Evolutionary conservation across 2,888 invertebrate species (phyloP), one percentile per base, ranked within the genome.

Genomic region (Romanomermis culicivorax): DNA sequence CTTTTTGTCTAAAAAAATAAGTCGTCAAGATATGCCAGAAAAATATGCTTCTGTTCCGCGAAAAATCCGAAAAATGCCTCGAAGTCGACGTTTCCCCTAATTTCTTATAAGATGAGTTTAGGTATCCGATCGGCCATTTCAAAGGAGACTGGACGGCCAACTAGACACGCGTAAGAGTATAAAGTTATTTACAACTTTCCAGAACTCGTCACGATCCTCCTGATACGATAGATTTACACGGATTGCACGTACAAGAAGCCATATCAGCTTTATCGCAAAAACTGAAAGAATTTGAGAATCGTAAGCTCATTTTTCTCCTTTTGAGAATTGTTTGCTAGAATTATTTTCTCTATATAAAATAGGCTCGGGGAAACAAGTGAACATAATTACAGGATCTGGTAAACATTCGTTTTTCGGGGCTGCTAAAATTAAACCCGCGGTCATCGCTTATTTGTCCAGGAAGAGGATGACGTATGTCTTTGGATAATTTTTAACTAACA

Each of bases 141-240:
- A 47, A 7, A 36, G 36, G 36, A 36, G 17, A 36, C 36, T 36
- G 17, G 36, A 36, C n/a, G n/a, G n/a, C n/a, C n/a, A n/a, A n/a
- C n/a, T n/a, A n/a, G n/a, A n/a, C n/a, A n/a, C n/a, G n/a, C n/a
- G n/a, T n/a, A n/a, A n/a, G n/a, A n/a, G n/a, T n/a, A n/a, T 23
- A 11, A 45, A 45, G 23, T n/a, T n/a, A n/a, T n/a, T 45, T 45
- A 11, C 23, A 7, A 11, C 7, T 25, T 27, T 27, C 3, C 27
- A 49, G 50, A 20, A 49, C 25, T 11, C 4, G 14, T 4, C 4
- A 7, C 27, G 29, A 27, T 29, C 52, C 52, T 3, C 7, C 29
- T 14, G 52, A 36, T 24, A 36, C 36, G 7, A 11, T 56, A 26
- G 56, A 56, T 29, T 30, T 56, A 23, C 56, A 56, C 42, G 53